Evolutionary conservation across 2,888 invertebrate genomes (phyloP).

Genomic region (Oscheius sp.): DNA sequence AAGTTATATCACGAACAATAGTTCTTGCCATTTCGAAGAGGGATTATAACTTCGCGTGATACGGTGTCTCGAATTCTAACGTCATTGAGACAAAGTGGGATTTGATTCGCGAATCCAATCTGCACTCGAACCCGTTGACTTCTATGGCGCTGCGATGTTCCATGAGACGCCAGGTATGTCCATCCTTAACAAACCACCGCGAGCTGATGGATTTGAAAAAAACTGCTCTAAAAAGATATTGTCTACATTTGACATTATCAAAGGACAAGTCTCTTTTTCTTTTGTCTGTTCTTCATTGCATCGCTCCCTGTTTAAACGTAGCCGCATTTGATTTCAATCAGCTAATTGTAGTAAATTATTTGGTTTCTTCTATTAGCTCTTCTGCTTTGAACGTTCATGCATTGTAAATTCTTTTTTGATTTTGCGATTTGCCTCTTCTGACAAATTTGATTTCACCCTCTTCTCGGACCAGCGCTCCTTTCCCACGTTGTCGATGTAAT

Average conservation of each 20-base stretch:
- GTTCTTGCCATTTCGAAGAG: neutral
- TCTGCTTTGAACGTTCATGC: no score
- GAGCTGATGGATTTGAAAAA: no score
- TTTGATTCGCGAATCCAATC: conserved; percentile 24
- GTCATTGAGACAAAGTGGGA: conserved; percentile 9
- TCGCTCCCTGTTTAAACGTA: no score
- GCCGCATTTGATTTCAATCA: no score
- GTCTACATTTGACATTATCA: no score
- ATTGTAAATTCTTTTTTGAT: conserved; percentile 27
- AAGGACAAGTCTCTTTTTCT: no score
- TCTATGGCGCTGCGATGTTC: conserved; percentile 27
- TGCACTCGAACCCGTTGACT: conserved; percentile 23
- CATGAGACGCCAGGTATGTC: conserved; percentile 21
- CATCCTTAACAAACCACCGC: neutral
- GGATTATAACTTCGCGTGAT: neutral
- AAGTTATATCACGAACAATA: neutral
- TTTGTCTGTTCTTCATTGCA: no score
- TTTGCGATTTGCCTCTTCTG: conserved; percentile 5
- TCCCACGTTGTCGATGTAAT: conserved; percentile 21
- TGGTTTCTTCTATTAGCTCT: no score
- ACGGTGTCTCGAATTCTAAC: conserved; percentile 1
- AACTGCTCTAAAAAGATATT: no score
- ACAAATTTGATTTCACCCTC: conserved; percentile 21
- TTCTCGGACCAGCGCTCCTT: neutral
- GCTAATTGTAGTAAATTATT: no score